Evolutionary conservation across 2,888 invertebrate genomes (phyloP).

Genomic region (Sesia apiformis): DNA sequence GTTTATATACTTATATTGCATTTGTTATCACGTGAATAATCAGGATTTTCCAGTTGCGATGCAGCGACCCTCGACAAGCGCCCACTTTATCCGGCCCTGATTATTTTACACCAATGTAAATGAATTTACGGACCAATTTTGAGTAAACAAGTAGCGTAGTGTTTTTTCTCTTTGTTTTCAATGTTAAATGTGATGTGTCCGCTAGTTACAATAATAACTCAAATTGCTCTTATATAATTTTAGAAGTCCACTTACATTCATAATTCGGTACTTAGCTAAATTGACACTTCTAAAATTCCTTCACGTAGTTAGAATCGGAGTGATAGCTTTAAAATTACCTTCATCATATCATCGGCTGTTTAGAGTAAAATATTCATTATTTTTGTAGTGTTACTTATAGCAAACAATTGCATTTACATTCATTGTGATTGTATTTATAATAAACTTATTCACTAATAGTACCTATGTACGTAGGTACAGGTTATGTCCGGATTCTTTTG

Average conservation of each 20-base stretch:
- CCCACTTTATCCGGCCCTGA: not conserved
- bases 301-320: constrained; percentile 50
- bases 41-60: no score
- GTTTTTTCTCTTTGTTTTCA: constrained; percentile 15
- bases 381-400: not conserved
- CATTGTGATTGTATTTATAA: no score
- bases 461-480: no score
- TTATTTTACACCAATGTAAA: constrained; percentile 17
- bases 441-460: no score
- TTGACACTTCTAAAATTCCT: constrained; percentile 5
- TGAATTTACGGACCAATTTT: constrained; percentile 67
- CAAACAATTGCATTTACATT: not conserved
- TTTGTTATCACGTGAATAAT: no score
- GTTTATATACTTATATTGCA: no score
- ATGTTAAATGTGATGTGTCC: constrained; percentile 31
- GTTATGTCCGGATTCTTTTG: no score
- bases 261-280: not conserved
- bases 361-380: not conserved
- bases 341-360: constrained; percentile 35
- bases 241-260: not conserved
- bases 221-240: constrained; percentile 9
- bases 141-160: constrained; percentile 46
- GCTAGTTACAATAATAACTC: constrained; percentile 12
- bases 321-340: constrained; percentile 50
- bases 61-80: no score